These are phyloP conservation scores for Musca domestica DNA, from an alignment of 1,140 invertebrate species.

Conservation along the genomic window DNA sequence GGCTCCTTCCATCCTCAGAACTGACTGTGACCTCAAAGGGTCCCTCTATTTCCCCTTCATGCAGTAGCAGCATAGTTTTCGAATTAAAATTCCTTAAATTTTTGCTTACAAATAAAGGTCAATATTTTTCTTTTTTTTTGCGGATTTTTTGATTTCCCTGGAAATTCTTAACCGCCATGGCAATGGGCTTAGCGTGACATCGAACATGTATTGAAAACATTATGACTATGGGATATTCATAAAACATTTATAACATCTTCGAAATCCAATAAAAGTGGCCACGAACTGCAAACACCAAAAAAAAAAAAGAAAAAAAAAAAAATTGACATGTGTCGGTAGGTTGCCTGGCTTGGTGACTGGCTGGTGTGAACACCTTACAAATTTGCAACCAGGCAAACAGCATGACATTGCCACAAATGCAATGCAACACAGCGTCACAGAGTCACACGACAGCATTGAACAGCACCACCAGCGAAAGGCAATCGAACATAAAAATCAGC, in stretches of 20 bases:
- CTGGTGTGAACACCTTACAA: constrained; percentile 18
- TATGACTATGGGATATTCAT: not conserved
- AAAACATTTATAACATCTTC: constrained; percentile 13
- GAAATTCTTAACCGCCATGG: too few relatives aligned
- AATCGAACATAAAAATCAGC: not conserved
- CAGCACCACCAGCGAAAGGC: not conserved
- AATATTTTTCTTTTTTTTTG: not conserved
- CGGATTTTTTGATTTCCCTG: not conserved
- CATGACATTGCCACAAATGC: constrained; percentile 7
- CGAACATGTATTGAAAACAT: not conserved
- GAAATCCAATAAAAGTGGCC: not conserved
- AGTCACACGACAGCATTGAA: constrained; percentile 7
- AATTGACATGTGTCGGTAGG: constrained; percentile 13
- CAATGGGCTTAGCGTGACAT: too few relatives aligned
- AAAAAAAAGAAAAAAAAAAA: not conserved
- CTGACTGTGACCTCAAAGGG: too few relatives aligned
- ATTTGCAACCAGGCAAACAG: constrained; percentile 16
- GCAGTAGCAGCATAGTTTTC: too few relatives aligned
- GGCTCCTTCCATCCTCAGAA: too few relatives aligned
- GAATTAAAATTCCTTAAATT: too few relatives aligned
- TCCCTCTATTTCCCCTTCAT: too few relatives aligned
- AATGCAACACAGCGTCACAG: constrained; percentile 6
- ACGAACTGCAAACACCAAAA: not conserved
- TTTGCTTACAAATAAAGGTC: too few relatives aligned
- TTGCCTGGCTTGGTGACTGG: too few relatives aligned